phyloP scores from a whole-genome alignment of 2,113 vertebrate genomes.

The Ascaphus truei region DNA sequence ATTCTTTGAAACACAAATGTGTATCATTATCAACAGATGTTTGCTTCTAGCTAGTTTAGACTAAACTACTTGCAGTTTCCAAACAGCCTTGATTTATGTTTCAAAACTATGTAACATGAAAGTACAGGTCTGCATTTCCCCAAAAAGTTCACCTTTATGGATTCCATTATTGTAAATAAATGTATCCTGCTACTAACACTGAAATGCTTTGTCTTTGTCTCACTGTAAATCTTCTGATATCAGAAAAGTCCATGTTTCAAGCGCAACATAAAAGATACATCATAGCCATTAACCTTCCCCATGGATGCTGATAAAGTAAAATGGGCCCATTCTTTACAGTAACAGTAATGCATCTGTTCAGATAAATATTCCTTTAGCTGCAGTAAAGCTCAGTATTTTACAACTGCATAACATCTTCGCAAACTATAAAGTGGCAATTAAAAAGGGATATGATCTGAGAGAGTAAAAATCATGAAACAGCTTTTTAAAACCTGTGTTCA shows the following conservation, averaged over 20 bases:
- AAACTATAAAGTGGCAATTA: constrained; percentile 47
- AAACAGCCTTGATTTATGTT: background rate
- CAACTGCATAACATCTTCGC: constrained; percentile 38
- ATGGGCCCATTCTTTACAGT: constrained; percentile 58
- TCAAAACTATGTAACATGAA: background rate
- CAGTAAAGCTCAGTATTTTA: constrained; percentile 53
- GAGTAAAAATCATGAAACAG: constrained; percentile 8
- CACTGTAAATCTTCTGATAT: constrained; percentile 49
- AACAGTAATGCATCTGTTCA: constrained; percentile 57
- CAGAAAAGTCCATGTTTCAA: constrained; percentile 50
- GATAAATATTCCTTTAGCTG: constrained; percentile 55
- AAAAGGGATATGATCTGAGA: constrained; percentile 42
- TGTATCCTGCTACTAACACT: constrained; percentile 43
- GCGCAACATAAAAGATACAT: constrained; percentile 55
- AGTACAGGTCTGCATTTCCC: background rate
- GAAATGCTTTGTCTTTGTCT: constrained; percentile 45
- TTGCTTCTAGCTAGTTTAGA: too few species aligned
- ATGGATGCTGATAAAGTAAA: constrained; percentile 65
- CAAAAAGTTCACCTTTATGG: constrained; percentile 40
- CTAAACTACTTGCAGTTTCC: background rate
- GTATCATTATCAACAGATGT: too few species aligned
- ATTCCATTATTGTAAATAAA: constrained; percentile 41
- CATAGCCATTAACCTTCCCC: constrained; percentile 60
- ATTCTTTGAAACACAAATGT: too few species aligned
- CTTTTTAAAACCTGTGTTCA: constrained; percentile 37